These are phyloP conservation scores for Xenopus borealis DNA, from an alignment of 2,113 vertebrate species.

Conservation along the genomic window DNA sequence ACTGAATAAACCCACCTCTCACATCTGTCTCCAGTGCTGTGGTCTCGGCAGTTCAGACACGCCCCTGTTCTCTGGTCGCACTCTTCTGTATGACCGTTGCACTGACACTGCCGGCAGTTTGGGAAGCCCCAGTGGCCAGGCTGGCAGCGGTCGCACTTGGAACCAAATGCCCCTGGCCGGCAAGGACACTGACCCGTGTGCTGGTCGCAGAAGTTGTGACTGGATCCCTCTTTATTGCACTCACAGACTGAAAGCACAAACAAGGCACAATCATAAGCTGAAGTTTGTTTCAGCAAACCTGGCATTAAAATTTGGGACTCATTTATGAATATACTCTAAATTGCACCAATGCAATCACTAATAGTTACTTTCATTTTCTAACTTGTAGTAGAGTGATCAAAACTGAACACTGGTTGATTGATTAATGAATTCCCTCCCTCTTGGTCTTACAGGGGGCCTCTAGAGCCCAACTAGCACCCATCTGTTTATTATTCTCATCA, in stretches of 20 bases:
- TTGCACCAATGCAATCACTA: too few species aligned
- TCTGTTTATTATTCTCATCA: too few species aligned
- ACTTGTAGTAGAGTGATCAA: too few species aligned
- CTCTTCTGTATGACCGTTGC: slow-evolving; percentile 78
- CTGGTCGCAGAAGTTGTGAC: slow-evolving; percentile 77
- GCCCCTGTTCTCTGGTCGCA: slow-evolving; percentile 78
- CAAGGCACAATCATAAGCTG: not conserved
- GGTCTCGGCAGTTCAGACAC: slow-evolving; percentile 83
- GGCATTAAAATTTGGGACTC: not conserved
- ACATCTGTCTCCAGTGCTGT: slow-evolving; percentile 83
- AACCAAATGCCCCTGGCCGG: slow-evolving; percentile 77
- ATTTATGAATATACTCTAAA: too few species aligned
- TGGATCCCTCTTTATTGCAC: slow-evolving; percentile 80
- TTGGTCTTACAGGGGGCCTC: too few species aligned
- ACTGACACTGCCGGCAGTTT: slow-evolving; percentile 79
- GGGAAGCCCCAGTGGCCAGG: slow-evolving; percentile 93
- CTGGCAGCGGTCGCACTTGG: slow-evolving; percentile 82
- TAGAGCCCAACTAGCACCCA: too few species aligned
- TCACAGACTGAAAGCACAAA: slow-evolving; percentile 71
- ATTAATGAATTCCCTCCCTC: too few species aligned
- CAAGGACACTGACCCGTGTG: slow-evolving; percentile 83
- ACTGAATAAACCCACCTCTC: slow-evolving; percentile 71
- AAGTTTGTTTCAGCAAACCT: not conserved
- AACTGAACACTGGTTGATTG: too few species aligned
- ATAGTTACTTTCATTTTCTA: too few species aligned